Evolutionary conservation across 2,888 invertebrate species (phyloP), one percentile per base, ranked within the genome.

Genomic region (Rhamnusium bicolor): DNA sequence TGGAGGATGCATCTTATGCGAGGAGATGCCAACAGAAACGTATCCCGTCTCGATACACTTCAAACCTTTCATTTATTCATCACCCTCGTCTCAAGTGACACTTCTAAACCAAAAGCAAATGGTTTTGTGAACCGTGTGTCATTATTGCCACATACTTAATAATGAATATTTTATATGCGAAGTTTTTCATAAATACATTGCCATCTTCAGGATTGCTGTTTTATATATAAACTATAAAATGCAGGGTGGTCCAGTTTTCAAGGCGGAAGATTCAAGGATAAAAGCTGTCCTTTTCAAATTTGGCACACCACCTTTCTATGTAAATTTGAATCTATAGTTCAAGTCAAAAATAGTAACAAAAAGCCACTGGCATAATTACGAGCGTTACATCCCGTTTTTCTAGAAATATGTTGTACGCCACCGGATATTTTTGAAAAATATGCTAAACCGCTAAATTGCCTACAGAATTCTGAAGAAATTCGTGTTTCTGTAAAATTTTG

Each of bases 31-130:
- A 32, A n/a, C 40, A 60, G 40, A 40, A 61, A 49, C 19, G 53
- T 14, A 18, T 18, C 46, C 40, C 51, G 19, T 18, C 65, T 63
- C 67, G 60, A 56, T 60, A 69, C 53, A 69, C 69, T 69, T 61
- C 60, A 69, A 69, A 69, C 67, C 72, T 69, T 75, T 77, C 75
- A 77, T 75, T 77, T 77, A 77, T 77, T 77, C 77, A 77, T 77
- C 69, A 51, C 69, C 53, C 69, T 61, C 75, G 73, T 77, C 77
- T 75, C 75, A 53, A 72, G 73, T 77, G 77, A 73, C 75, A 77
- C 75, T 71, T 40, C 65, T 51, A 51, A 58, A 69, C 68, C 70
- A 68, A 71, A 75, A 72, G 61, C 67, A 66, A 73, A 72, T 74
- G 74, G 74, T 62, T 72, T 74, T 71, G 72, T 68, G 73, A 74